These are phyloP conservation scores for Congeria kusceri DNA, from an alignment of 2,888 invertebrate genomes.

Conservation along the genomic window DNA sequence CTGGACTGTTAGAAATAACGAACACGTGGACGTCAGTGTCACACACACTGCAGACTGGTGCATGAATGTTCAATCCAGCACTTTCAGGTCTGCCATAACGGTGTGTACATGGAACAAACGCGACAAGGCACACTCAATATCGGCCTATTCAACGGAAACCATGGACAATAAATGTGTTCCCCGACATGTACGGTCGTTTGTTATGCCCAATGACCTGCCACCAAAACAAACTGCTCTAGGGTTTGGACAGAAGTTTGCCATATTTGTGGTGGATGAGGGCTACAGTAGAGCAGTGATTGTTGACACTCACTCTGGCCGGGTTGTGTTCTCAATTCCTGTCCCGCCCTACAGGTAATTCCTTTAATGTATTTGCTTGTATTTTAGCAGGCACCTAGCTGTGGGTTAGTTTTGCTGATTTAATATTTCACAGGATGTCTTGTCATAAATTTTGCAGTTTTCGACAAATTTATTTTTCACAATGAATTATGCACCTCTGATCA, in stretches of 20 bases:
- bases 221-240: conserved; percentile 58
- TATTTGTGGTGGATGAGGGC: conserved; percentile 60
- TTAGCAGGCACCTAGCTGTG: too few relatives aligned
- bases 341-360: conserved; percentile 59
- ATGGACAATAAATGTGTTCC: conserved; percentile 57
- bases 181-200: conserved; percentile 38
- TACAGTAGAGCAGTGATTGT: conserved; percentile 55
- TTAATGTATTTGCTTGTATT: too few relatives aligned
- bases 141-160: conserved; percentile 49
- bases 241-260: conserved; percentile 58
- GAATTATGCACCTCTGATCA: too few relatives aligned
- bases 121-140: conserved; percentile 45
- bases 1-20: conserved; percentile 59
- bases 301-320: conserved; percentile 47
- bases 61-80: conserved; percentile 50
- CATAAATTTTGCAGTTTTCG: too few relatives aligned
- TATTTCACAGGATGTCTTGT: too few relatives aligned
- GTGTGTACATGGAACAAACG: conserved; percentile 56
- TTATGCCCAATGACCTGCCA: conserved; percentile 56
- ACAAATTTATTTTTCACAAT: too few relatives aligned
- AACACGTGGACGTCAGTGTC: conserved; percentile 51
- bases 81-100: conserved; percentile 18
- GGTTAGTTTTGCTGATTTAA: too few relatives aligned
- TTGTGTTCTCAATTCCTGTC: conserved; percentile 53
- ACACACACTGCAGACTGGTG: conserved; percentile 61